These are phyloP conservation scores for Tachysurus fulvidraco DNA, from an alignment of 2,113 vertebrate genomes.

Conservation along the genomic window DNA sequence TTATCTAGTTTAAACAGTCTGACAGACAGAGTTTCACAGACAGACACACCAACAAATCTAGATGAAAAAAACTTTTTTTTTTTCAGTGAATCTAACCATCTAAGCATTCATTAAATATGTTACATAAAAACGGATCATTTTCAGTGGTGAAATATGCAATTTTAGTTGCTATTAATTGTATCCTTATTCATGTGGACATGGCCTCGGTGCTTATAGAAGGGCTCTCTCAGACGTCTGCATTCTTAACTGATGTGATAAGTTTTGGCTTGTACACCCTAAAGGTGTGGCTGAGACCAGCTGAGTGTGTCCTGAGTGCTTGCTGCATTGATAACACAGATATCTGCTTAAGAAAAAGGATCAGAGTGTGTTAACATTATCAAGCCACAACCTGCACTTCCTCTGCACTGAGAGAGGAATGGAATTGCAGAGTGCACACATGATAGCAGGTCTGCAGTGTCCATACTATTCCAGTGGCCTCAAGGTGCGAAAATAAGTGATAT, in stretches of 20 bases:
- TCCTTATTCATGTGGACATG: neutral
- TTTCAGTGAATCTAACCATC: neutral
- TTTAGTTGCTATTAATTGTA: neutral
- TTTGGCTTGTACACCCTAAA: neutral
- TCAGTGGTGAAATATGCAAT: neutral
- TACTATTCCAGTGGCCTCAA: slow-evolving; percentile 13
- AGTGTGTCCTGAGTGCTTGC: neutral
- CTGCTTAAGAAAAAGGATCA: slow-evolving; percentile 45
- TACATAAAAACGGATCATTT: neutral
- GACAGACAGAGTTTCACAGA: too few relatives aligned
- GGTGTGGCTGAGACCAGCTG: slow-evolving; percentile 2
- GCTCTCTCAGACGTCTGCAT: slow-evolving; percentile 13
- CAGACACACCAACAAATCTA: neutral
- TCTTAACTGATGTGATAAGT: slow-evolving; percentile 1
- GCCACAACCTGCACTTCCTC: slow-evolving; percentile 40
- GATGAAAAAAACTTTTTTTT: neutral
- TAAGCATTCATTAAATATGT: neutral
- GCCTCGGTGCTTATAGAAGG: neutral
- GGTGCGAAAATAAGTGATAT: slow-evolving; percentile 45
- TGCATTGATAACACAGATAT: slow-evolving; percentile 50
- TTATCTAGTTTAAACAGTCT: neutral
- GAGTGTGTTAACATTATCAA: slow-evolving; percentile 51
- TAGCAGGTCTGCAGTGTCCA: slow-evolving; percentile 35
- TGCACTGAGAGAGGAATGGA: slow-evolving; percentile 6
- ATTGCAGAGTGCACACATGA: slow-evolving; percentile 37